These are phyloP conservation scores for Electrona antarctica DNA, from an alignment of 2,113 vertebrate species.

Conservation along the genomic window DNA sequence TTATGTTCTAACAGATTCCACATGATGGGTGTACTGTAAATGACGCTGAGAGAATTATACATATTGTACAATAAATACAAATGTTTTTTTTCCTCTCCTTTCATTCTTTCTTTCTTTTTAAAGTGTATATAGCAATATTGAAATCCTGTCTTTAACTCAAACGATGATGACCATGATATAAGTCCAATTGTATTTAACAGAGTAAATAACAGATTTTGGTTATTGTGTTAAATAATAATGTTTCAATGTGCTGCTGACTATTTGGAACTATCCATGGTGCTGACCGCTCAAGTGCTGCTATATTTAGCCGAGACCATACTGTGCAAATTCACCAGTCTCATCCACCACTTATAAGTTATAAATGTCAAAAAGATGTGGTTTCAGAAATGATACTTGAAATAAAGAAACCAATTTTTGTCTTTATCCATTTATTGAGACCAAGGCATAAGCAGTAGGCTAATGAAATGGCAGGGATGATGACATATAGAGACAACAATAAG, in stretches of 20 bases:
- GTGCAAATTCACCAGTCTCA: no score
- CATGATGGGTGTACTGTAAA: constrained; percentile 11
- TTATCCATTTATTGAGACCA: no score
- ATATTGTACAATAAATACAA: constrained; percentile 24
- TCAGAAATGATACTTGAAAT: no score
- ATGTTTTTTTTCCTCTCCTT: neutral
- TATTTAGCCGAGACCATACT: neutral
- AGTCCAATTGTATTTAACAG: neutral
- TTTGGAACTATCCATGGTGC: constrained; percentile 12
- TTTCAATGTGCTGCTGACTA: neutral
- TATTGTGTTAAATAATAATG: neutral
- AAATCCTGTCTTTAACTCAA: neutral
- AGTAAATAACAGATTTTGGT: neutral
- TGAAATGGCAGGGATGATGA: no score
- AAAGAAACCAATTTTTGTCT: no score
- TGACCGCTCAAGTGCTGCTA: neutral
- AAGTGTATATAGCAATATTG: neutral
- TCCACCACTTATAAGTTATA: no score
- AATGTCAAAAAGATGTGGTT: no score
- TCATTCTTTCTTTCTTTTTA: no score
- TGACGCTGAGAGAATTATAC: neutral
- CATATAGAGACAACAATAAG: no score
- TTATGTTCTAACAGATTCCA: constrained; percentile 1
- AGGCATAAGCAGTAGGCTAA: no score
- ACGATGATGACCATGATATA: neutral